Conservation (phyloP, 2,888 invertebrate genomes). For the Meloe dianella region DNA sequence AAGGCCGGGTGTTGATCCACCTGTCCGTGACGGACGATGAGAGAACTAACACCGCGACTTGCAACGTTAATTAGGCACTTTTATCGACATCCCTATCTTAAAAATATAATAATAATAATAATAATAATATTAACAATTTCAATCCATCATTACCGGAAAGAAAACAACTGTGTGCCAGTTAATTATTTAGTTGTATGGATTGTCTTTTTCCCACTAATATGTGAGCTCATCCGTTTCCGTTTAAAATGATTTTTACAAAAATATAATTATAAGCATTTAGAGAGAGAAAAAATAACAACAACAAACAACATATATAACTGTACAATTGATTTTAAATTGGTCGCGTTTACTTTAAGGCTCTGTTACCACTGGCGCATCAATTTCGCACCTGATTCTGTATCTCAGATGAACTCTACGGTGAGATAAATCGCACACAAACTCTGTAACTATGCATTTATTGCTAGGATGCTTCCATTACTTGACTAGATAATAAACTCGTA, state of each 20-base stretch:
- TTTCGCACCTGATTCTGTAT: no score
- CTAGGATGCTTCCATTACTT: no score
- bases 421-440: no score
- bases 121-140: slow-evolving; percentile 41
- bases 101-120: slow-evolving; percentile 26
- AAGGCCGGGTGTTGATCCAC: slow-evolving; percentile 44
- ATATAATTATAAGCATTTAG: no score
- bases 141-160: slow-evolving; percentile 50
- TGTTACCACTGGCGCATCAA: no score
- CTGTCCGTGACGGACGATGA: slow-evolving; percentile 42
- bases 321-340: no score
- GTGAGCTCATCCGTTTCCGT: slow-evolving; percentile 3
- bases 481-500: no score
- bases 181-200: neutral
- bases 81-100: slow-evolving; percentile 43
- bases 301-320: no score
- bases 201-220: slow-evolving; percentile 12
- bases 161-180: slow-evolving; percentile 39
- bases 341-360: no score
- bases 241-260: neutral
- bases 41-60: slow-evolving; percentile 31
- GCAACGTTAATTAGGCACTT: slow-evolving; percentile 43
- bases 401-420: no score
- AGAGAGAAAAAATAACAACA: no score
- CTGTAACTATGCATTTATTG: no score